Base-by-base conservation (phyloP, 2,888 invertebrate genomes). In the Uropetala carovei region DNA sequence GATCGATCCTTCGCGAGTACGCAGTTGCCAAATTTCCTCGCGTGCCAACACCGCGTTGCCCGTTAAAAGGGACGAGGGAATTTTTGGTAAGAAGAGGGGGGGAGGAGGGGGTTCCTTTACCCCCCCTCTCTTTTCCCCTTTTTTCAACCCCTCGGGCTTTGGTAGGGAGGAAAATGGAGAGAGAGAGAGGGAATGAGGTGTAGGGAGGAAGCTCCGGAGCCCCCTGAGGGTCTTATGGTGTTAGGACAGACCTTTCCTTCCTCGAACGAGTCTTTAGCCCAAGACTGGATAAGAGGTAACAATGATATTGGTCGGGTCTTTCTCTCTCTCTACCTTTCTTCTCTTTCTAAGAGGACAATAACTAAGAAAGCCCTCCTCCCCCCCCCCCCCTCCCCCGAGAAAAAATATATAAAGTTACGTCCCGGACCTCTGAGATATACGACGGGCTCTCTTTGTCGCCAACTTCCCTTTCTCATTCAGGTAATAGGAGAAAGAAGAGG, bases 41-140 rank as follows among this genome's bases (percentile, higher is more conserved):
- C 75, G 75, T 75, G 75, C 75, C 75, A 68, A 68, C 68, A 68
- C 68, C 68, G 75, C 75, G 75, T 75, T 75, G 75, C 75, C 43
- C 43, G 43, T 43, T 43, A 75, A 27, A n/a, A 68, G 68, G 68
- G 68, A 68, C 68, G 68, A 75, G 75, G 75, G 75, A 75, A 75
- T 75, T 75, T 75, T 43, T 43, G 43, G 43, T 43, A 43, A 1
- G 43, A n/a, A n/a, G n/a, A n/a, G n/a, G n/a, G n/a, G n/a, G n/a
- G n/a, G n/a, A n/a, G n/a, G n/a, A n/a, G 18, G 75, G 75, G 27
- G 7, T 22, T 27, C 13, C 18, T 60, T 18, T 60, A 2, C 22
- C 11, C 27, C 75, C 75, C 8, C 75, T 11, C 27, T 27, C 27
- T 43, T 5, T 43, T 5, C 43, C 43, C 43, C 43, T 5, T 43